These are phyloP conservation scores for Polylopha cassiicola DNA, from an alignment of 2,888 invertebrate species.

Conservation along the genomic window DNA sequence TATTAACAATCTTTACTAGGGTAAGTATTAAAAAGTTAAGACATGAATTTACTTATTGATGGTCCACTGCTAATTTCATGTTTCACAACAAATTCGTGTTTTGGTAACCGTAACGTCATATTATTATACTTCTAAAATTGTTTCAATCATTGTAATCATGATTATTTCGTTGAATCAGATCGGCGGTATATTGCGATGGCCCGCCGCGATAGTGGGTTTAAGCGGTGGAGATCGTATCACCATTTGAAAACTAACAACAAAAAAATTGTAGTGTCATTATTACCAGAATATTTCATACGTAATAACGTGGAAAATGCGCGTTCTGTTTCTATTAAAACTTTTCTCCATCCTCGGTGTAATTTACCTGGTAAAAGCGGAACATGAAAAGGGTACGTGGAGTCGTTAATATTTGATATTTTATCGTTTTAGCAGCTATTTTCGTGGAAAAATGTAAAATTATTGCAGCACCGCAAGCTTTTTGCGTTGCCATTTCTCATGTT, in stretches of 20 bases:
- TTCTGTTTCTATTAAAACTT: slow-evolving; percentile 25
- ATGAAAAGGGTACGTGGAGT: slow-evolving; percentile 33
- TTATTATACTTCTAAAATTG: no score
- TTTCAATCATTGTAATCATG: no score
- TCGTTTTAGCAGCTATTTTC: no score
- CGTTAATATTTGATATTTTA: slow-evolving; percentile 7
- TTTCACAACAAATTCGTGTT: no score
- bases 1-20: no score
- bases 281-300: slow-evolving; percentile 26
- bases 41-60: no score
- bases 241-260: slow-evolving; percentile 16
- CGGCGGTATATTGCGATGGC: slow-evolving; percentile 4
- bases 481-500: background rate
- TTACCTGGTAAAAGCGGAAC: slow-evolving; percentile 23
- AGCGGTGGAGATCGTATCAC: slow-evolving; percentile 34
- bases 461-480: slow-evolving; percentile 5
- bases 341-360: slow-evolving; percentile 25
- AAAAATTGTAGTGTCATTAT: slow-evolving; percentile 34
- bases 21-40: no score
- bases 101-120: no score
- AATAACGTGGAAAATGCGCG: slow-evolving; percentile 31
- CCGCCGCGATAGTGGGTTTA: slow-evolving; percentile 22
- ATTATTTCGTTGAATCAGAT: slow-evolving; percentile 11
- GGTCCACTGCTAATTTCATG: no score
- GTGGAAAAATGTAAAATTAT: slow-evolving; percentile 15